phyloP scores from a whole-genome alignment of 2,113 vertebrate genomes.

The Pomatostomus ruficeps region DNA sequence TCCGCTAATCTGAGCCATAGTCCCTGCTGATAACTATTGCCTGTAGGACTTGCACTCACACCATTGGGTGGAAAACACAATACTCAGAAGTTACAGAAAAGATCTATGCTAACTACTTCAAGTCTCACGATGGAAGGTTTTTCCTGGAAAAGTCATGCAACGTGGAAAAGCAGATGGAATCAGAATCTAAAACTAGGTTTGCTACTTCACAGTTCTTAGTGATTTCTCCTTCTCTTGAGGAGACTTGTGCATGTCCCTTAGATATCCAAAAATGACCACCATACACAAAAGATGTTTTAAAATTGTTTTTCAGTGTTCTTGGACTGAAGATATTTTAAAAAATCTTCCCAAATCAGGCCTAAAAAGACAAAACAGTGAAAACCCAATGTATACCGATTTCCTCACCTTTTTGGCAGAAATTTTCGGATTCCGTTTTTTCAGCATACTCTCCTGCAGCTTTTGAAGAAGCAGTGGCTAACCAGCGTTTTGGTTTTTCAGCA shows the following conservation, averaged over 20 bases:
- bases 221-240: not conserved
- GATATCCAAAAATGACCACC: not conserved
- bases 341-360: not conserved
- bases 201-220: not conserved
- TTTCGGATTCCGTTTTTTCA: not conserved
- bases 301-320: not conserved
- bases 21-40: not conserved
- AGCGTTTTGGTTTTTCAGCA: not conserved
- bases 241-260: not conserved
- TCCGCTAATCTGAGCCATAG: not conserved
- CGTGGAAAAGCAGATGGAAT: not conserved
- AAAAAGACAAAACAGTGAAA: not conserved
- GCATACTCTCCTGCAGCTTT: not conserved
- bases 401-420: not conserved
- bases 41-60: not conserved
- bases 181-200: not conserved
- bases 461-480: not conserved
- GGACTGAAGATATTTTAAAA: not conserved
- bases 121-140: not conserved
- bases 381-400: not conserved
- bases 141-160: not conserved
- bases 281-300: not conserved
- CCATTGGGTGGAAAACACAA: not conserved
- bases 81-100: not conserved
- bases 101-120: not conserved